Conservation (phyloP, 1,140 invertebrate species). For the Achatina immaculata region DNA sequence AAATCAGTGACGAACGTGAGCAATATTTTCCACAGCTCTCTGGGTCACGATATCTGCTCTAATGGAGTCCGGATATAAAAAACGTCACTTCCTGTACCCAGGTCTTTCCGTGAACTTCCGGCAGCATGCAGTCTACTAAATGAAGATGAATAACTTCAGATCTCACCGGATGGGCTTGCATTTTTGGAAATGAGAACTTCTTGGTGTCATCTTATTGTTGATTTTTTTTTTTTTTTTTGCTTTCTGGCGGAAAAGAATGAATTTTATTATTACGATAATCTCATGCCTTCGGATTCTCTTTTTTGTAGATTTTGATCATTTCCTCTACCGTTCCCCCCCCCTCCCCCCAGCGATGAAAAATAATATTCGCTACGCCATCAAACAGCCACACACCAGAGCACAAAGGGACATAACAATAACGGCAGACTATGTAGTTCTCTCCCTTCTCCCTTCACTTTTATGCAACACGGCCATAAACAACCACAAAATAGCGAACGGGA, state of each 20-base stretch:
- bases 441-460: neutral
- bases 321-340: no score
- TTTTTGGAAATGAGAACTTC: no score
- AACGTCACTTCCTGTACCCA: slow-evolving; percentile 26
- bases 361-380: no score
- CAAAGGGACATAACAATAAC: neutral
- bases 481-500: neutral
- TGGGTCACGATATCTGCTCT: slow-evolving; percentile 17
- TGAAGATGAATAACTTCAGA: neutral
- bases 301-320: no score
- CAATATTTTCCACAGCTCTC: slow-evolving; percentile 20
- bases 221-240: neutral
- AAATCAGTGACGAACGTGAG: neutral
- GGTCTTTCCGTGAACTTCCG: slow-evolving; percentile 15
- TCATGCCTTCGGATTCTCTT: no score
- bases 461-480: neutral
- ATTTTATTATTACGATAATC: no score
- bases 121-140: neutral
- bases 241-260: no score
- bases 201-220: no score
- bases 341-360: no score
- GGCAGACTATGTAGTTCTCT: neutral
- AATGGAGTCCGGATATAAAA: slow-evolving; percentile 25
- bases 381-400: neutral
- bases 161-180: neutral